Conservation (phyloP, 2,797 vertebrate species). For the Poeciliopsis gracilis region DNA sequence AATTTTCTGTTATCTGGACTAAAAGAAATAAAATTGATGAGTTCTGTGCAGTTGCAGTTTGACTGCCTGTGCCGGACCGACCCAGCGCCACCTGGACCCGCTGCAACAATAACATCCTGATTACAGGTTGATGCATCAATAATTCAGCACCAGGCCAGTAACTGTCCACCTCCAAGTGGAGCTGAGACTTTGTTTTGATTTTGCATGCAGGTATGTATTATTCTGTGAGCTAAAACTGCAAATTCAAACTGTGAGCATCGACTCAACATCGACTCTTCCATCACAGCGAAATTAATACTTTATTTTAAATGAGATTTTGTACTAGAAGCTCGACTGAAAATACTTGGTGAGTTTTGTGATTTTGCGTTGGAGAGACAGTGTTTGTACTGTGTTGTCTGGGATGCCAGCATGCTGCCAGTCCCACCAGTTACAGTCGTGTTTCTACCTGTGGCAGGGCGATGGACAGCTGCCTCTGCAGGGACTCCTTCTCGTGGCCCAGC, state of each 20-base stretch:
- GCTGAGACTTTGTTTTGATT: not conserved
- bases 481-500: constrained; percentile 90
- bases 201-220: no score
- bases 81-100: constrained; percentile 40
- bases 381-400: not conserved
- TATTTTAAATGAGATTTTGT: not conserved
- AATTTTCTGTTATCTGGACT: not conserved
- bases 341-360: no score
- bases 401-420: not conserved
- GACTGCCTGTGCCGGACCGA: constrained; percentile 8
- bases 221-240: not conserved
- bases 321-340: no score
- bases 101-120: constrained; percentile 44
- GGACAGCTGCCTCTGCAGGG: constrained; percentile 89
- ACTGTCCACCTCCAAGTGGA: not conserved
- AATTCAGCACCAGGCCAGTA: constrained; percentile 39
- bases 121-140: constrained; percentile 57
- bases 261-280: not conserved
- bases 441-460: constrained; percentile 91
- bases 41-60: not conserved
- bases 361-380: not conserved
- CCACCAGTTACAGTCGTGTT: constrained; percentile 11
- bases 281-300: not conserved
- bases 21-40: not conserved
- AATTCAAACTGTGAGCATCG: not conserved